These are phyloP conservation scores for Drosophila serrata DNA, from an alignment of 1,140 invertebrate species.

Conservation along the genomic window DNA sequence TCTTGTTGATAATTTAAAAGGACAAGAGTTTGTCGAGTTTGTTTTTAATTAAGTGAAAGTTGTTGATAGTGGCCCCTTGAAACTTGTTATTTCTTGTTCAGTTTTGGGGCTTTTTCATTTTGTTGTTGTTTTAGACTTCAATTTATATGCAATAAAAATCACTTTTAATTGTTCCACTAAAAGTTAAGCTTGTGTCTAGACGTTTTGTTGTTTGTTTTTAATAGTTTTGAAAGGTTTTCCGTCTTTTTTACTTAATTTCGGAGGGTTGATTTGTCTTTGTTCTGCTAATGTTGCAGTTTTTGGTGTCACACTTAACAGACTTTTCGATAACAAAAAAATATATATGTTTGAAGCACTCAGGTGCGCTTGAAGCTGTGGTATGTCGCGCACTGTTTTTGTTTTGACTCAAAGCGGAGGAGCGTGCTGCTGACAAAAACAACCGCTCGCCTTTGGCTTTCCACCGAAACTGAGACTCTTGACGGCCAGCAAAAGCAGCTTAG, in stretches of 20 bases:
- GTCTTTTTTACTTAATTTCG: background rate
- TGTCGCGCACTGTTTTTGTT: constrained; percentile 20
- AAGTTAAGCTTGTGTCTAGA: background rate
- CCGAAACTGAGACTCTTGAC: constrained; percentile 67
- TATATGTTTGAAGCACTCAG: no score
- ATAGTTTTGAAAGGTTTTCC: background rate
- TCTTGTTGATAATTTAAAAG: background rate
- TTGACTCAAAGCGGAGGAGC: constrained; percentile 34
- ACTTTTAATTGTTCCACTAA: background rate
- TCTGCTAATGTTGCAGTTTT: background rate
- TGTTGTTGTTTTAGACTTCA: background rate
- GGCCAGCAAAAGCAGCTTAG: constrained; percentile 29
- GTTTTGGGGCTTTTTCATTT: background rate
- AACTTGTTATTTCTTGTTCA: background rate
- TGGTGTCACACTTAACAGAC: no score
- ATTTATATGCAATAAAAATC: background rate
- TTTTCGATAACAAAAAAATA: background rate
- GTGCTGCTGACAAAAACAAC: constrained; percentile 58
- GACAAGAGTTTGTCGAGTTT: constrained; percentile 3
- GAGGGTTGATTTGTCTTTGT: background rate
- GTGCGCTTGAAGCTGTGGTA: background rate
- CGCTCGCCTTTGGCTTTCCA: constrained; percentile 80
- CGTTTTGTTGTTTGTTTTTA: background rate
- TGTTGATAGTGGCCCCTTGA: background rate
- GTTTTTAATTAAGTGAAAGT: constrained; percentile 2